Conservation (phyloP, 2,797 vertebrate genomes). For the Malurus splendens region DNA sequence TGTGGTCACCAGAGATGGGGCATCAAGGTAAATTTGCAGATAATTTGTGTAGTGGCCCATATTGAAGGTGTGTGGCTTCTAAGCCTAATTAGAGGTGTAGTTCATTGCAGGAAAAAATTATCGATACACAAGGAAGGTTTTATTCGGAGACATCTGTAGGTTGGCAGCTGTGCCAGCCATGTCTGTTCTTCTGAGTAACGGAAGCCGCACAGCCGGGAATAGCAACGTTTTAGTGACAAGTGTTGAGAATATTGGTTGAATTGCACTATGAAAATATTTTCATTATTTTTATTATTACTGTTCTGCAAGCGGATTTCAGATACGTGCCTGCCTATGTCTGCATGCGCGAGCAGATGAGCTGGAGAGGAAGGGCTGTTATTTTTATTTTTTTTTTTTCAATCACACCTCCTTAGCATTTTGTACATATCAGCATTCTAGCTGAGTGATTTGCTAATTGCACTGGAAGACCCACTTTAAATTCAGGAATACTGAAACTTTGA, state of each 20-base stretch:
- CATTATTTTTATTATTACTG: conserved; percentile 31
- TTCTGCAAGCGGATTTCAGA: conserved; percentile 2
- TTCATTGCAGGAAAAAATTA: conserved; percentile 27
- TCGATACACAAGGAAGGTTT: conserved; percentile 53
- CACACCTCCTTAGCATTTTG: conserved; percentile 26
- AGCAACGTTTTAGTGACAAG: conserved; percentile 35
- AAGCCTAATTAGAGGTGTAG: conserved; percentile 25
- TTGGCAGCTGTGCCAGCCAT: conserved; percentile 62
- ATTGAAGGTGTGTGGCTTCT: not conserved
- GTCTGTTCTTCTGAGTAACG: conserved; percentile 32
- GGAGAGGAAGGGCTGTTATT: not conserved
- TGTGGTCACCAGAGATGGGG: not conserved
- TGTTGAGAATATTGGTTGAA: conserved; percentile 43
- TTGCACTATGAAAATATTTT: conserved; percentile 41
- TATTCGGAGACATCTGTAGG: conserved; percentile 63
- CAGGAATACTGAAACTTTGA: conserved; percentile 57
- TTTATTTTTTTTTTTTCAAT: conserved; percentile 5
- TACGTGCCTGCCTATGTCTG: not conserved
- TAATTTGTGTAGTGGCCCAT: not conserved
- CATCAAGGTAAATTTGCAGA: not conserved
- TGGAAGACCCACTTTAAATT: conserved; percentile 50
- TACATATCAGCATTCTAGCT: conserved; percentile 41
- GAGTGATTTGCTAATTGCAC: conserved; percentile 45
- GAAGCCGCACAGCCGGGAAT: conserved; percentile 23
- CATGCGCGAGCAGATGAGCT: not conserved